These are phyloP conservation scores for Phyllotis vaccarum DNA, from an alignment of 2,797 vertebrate species.

Conservation along the genomic window DNA sequence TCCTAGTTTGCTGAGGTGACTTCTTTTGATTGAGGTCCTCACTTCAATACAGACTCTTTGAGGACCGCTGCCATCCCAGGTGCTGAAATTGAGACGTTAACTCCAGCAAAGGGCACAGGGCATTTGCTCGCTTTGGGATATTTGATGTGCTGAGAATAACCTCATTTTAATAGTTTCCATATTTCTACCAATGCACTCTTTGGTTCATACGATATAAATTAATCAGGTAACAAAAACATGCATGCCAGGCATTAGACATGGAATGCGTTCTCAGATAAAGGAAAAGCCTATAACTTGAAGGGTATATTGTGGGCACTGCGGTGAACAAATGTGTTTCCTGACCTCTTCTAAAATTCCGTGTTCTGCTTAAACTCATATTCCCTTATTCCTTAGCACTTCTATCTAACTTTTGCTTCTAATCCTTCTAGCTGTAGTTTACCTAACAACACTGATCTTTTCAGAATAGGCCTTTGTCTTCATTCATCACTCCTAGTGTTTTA, in stretches of 20 bases:
- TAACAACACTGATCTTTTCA: conserved; percentile 10
- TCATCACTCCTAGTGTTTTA: background rate
- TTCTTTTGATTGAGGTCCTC: conserved; percentile 43
- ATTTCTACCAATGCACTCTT: conserved; percentile 77
- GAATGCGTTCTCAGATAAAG: background rate
- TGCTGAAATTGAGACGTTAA: conserved; percentile 65
- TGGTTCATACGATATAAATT: conserved; percentile 56
- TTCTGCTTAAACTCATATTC: background rate
- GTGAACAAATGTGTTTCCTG: background rate
- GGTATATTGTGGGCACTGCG: background rate
- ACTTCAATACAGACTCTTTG: background rate
- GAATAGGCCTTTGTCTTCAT: background rate
- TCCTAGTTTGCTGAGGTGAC: background rate
- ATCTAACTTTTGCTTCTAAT: conserved; percentile 11
- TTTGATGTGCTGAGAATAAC: conserved; percentile 80
- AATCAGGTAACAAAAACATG: conserved; percentile 23
- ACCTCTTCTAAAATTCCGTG: background rate
- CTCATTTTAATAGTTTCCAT: conserved; percentile 85
- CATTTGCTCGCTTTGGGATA: conserved; percentile 58
- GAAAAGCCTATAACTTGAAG: background rate
- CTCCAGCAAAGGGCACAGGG: conserved; percentile 74
- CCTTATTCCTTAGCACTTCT: conserved; percentile 8
- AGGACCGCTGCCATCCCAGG: background rate
- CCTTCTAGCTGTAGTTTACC: background rate
- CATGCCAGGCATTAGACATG: background rate